Evolutionary conservation across 2,113 vertebrate species (phyloP), one percentile per base, ranked within the genome.

Genomic region (Lasiurus cinereus): DNA sequence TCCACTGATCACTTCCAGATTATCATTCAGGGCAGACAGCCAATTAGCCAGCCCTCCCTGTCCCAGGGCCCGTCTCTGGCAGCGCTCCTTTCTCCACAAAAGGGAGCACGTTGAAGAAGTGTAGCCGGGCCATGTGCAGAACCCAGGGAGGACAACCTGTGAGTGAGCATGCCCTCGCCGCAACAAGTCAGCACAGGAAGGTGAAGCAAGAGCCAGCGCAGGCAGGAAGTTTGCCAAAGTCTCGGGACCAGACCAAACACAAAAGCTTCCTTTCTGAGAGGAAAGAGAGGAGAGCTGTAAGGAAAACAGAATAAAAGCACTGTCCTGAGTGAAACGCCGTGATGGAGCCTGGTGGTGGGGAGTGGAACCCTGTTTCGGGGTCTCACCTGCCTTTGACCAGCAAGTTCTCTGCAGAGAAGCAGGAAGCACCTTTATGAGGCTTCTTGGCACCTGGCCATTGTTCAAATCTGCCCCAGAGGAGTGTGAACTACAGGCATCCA

Each of bases 1-100:
- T 97, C 76, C 94, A 27, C 91, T 98, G 96, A 97, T 98, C 74
- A 52, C 97, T 98, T 97, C 97, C 98, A 98, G 97, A 98, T 97
- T 97, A 97, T 94, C 94, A 93, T 39, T 88, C 52, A 5, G 90
- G 96, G 96, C 96, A 97, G 90, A 77, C 69, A 0, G 95, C 96
- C 96, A 97, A 78, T 84, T 79, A 97, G n/a, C 79, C 95, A 91
- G 91, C 84, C 94, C 88, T 95, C 92, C 72, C 5, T 54, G 97
- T 97, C 96, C 93, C 52, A 48, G 22, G 48, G 96, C 95, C 95
- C 0, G 29, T 87, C 88, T 95, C 96, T 29, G 88, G 88, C 48
- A 90, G 96, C 85, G 79, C 93, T 78, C 72, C 5, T 64, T 92
- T 87, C 90, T 59, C 76, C 48, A 31, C 90, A 31, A 84, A 77